phyloP scores from a whole-genome alignment of 2,797 vertebrate genomes.

The Tinamus major region DNA sequence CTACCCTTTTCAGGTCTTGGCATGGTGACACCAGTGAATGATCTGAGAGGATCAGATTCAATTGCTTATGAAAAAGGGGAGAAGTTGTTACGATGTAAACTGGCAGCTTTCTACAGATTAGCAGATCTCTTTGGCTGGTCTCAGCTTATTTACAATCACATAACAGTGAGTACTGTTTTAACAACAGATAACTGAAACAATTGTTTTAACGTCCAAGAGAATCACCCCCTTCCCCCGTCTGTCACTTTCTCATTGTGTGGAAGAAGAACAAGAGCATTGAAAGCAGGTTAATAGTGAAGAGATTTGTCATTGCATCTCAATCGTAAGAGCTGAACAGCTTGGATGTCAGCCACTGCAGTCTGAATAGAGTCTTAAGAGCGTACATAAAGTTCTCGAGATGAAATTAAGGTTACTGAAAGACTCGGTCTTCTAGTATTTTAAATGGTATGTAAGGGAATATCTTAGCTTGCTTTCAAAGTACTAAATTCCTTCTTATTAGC shows the following conservation, averaged over 20 bases:
- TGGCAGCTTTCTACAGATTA: constrained; percentile 95
- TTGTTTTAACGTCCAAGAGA: constrained; percentile 25
- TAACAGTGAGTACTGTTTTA: constrained; percentile 87
- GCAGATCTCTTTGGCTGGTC: constrained; percentile 97
- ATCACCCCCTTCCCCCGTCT: not conserved
- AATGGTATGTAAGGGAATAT: not conserved
- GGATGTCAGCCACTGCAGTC: not conserved
- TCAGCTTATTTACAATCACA: constrained; percentile 98
- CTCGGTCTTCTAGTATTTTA: not conserved
- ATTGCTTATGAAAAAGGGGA: constrained; percentile 98
- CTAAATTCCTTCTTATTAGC: not conserved
- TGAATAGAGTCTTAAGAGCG: constrained; percentile 31
- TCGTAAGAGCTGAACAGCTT: constrained; percentile 13
- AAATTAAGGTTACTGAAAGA: constrained; percentile 11
- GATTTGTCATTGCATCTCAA: constrained; percentile 12
- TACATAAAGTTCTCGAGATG: not conserved
- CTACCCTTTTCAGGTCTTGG: constrained; percentile 87
- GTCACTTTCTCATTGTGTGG: constrained; percentile 12
- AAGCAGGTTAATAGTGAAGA: not conserved
- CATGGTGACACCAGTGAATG: constrained; percentile 98
- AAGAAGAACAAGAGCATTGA: not conserved
- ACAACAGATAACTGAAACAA: not conserved
- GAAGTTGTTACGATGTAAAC: constrained; percentile 93
- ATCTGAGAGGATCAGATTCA: constrained; percentile 95
- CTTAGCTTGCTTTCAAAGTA: not conserved